These are phyloP conservation scores for Pinna nobilis DNA, from an alignment of 1,140 invertebrate species.

Conservation along the genomic window DNA sequence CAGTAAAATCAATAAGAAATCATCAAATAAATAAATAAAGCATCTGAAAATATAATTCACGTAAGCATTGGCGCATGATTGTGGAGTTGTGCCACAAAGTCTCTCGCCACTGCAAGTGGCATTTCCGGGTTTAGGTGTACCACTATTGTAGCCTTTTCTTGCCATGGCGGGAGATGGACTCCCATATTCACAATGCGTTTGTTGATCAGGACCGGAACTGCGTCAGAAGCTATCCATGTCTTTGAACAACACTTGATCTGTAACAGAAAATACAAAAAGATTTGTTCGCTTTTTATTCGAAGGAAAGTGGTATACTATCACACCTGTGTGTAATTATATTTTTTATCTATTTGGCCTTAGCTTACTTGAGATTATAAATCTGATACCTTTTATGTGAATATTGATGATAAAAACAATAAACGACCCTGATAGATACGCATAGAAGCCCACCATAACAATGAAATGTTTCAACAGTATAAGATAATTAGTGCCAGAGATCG, in stretches of 20 bases:
- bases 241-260: conserved; percentile 44
- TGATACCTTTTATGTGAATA: not conserved
- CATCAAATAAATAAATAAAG: too few relatives aligned
- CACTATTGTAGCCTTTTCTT: conserved; percentile 45
- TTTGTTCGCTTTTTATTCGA: not conserved
- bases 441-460: not conserved
- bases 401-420: not conserved
- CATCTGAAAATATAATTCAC: too few relatives aligned
- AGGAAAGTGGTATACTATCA: not conserved
- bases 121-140: conserved; percentile 63
- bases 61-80: conserved; percentile 50
- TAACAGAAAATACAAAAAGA: conserved; percentile 5
- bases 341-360: not conserved
- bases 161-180: conserved; percentile 62
- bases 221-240: conserved; percentile 51
- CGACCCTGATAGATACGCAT: not conserved
- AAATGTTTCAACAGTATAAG: not conserved
- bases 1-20: conserved; percentile 1
- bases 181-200: conserved; percentile 52
- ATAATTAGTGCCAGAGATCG: not conserved
- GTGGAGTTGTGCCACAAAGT: conserved; percentile 63
- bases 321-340: not conserved
- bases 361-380: not conserved
- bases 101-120: conserved; percentile 56
- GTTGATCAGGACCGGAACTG: conserved; percentile 53